A percentile compares a stretch with the other conserved stretches of the same genome.
These are phyloP conservation scores for Corythornis vintsioides DNA, from an alignment of 2,113 vertebrate genomes.

Conservation along the genomic window DNA sequence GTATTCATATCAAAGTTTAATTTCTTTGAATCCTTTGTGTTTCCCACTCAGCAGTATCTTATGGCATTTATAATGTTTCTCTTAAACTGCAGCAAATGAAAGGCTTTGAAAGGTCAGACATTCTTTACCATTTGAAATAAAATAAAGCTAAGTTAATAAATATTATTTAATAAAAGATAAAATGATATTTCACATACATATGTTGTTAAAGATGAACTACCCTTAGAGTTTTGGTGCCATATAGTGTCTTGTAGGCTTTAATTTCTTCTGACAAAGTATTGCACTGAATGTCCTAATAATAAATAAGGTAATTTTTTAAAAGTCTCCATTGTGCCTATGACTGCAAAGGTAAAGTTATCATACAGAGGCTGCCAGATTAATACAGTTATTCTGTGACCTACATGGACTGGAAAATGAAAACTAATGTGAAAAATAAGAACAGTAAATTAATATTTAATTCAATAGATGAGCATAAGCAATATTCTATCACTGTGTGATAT, in stretches of 20 bases:
- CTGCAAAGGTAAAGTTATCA: neutral
- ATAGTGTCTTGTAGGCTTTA: neutral
- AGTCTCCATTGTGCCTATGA: neutral
- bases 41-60: constrained; percentile 49
- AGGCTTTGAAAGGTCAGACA: constrained; percentile 72
- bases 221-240: neutral
- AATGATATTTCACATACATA: constrained; percentile 45
- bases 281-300: neutral
- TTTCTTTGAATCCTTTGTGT: constrained; percentile 70
- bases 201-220: constrained; percentile 9
- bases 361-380: neutral
- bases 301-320: neutral
- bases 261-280: neutral
- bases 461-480: neutral
- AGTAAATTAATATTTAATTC: neutral
- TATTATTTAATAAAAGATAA: constrained; percentile 60
- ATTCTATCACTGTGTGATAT: neutral
- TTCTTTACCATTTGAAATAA: constrained; percentile 57
- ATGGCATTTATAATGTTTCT: constrained; percentile 74
- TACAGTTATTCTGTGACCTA: neutral
- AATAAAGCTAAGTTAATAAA: constrained; percentile 59
- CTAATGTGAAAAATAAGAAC: neutral
- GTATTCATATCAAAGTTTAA: constrained; percentile 65
- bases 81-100: constrained; percentile 60
- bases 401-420: neutral